phyloP scores from a whole-genome alignment of 2,888 invertebrate species.

The Acleris literana region DNA sequence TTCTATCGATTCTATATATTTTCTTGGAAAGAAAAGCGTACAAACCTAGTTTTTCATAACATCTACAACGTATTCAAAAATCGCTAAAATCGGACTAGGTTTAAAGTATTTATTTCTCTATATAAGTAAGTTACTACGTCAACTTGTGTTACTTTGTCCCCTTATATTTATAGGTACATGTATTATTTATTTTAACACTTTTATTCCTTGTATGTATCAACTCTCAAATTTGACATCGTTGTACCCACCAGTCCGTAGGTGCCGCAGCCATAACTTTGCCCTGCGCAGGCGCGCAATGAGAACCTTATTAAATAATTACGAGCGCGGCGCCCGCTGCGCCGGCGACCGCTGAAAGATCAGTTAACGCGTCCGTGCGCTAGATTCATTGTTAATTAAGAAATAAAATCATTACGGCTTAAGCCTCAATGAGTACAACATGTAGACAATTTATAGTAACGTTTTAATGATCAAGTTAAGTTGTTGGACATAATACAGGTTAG shows the following conservation, averaged over 20 bases:
- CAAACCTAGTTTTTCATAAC: too few species aligned
- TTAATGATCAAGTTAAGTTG: background rate
- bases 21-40: too few species aligned
- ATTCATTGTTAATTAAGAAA: constrained; percentile 9
- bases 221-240: background rate
- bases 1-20: too few species aligned
- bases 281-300: constrained; percentile 60
- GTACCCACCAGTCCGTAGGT: constrained; percentile 38
- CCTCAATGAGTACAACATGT: background rate
- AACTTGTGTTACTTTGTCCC: too few species aligned
- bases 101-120: too few species aligned
- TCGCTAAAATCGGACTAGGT: too few species aligned
- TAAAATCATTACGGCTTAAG: background rate
- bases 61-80: too few species aligned
- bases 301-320: constrained; percentile 69
- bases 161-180: too few species aligned
- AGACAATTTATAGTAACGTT: background rate
- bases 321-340: constrained; percentile 64
- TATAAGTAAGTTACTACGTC: too few species aligned
- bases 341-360: constrained; percentile 57
- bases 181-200: too few species aligned
- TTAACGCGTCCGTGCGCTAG: constrained; percentile 37
- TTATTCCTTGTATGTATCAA: too few species aligned
- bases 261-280: constrained; percentile 48
- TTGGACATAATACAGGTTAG: background rate